Percentiles rank a stretch among this genome's conserved stretches.
Evolutionary conservation across 1,140 invertebrate species (phyloP).

Genomic region (Zeugodacus cucurbitae): DNA sequence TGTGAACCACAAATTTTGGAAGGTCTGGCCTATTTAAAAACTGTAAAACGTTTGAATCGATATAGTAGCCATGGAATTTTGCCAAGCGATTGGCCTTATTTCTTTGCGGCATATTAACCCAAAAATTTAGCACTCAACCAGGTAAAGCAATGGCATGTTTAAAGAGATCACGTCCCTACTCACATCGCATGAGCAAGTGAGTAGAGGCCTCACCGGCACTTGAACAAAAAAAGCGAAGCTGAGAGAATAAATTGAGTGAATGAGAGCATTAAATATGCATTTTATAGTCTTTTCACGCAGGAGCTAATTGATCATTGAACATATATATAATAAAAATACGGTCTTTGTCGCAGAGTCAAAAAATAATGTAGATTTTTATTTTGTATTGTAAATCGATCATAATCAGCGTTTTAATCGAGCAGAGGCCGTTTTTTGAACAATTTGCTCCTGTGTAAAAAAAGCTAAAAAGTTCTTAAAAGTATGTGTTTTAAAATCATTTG

Average conservation of each 20-base stretch:
- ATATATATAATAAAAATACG: no score
- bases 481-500: no score
- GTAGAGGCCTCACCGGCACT: slow-evolving; percentile 61
- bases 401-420: no score
- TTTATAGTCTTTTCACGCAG: no score
- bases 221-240: slow-evolving; percentile 60
- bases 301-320: no score
- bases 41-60: slow-evolving; percentile 60
- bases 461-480: no score
- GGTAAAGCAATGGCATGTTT: slow-evolving; percentile 72
- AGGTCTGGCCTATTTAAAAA: slow-evolving; percentile 58
- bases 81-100: slow-evolving; percentile 51
- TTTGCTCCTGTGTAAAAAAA: no score
- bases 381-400: no score
- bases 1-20: slow-evolving; percentile 49
- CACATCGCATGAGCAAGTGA: slow-evolving; percentile 52
- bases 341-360: no score
- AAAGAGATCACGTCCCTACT: slow-evolving; percentile 68
- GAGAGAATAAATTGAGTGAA: slow-evolving; percentile 43
- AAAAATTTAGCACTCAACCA: slow-evolving; percentile 67
- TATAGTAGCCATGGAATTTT: slow-evolving; percentile 53
- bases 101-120: slow-evolving; percentile 46
- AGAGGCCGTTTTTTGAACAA: no score
- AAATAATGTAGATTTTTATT: no score
- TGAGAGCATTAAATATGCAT: background rate